phyloP scores from a whole-genome alignment of 2,797 vertebrate genomes.

The Brachyrhaphis roseni region DNA sequence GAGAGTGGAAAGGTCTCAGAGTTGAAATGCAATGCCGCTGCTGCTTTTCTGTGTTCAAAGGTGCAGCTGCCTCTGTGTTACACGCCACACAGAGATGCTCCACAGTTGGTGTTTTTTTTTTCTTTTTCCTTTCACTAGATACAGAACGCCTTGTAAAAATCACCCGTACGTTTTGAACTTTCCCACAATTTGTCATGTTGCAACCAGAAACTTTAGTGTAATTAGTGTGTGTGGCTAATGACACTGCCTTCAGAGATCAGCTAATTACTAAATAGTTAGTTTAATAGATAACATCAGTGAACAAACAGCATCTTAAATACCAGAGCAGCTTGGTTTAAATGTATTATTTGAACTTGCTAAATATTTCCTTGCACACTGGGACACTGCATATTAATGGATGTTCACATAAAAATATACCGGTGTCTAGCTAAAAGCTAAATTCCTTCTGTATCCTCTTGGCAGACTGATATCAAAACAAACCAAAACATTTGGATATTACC shows the following conservation, averaged over 20 bases:
- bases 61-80: conserved; percentile 41
- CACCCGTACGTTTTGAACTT: not conserved
- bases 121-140: not conserved
- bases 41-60: conserved; percentile 38
- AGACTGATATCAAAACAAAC: not conserved
- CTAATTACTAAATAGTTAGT: not conserved
- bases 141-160: not conserved
- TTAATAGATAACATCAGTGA: not conserved
- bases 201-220: not conserved
- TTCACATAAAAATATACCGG: not conserved
- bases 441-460: not conserved
- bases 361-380: not conserved
- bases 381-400: not conserved
- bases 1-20: conserved; percentile 35
- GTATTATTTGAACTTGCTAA: not conserved
- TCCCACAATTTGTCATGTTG: not conserved
- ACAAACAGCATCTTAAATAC: not conserved
- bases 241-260: not conserved
- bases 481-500: not conserved
- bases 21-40: conserved; percentile 16
- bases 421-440: not conserved
- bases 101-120: not conserved
- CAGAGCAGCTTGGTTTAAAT: not conserved
- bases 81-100: not conserved
- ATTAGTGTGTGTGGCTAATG: not conserved